Evolutionary conservation across 2,888 invertebrate genomes (phyloP).

Genomic region (Toxonevra muliebris): DNA sequence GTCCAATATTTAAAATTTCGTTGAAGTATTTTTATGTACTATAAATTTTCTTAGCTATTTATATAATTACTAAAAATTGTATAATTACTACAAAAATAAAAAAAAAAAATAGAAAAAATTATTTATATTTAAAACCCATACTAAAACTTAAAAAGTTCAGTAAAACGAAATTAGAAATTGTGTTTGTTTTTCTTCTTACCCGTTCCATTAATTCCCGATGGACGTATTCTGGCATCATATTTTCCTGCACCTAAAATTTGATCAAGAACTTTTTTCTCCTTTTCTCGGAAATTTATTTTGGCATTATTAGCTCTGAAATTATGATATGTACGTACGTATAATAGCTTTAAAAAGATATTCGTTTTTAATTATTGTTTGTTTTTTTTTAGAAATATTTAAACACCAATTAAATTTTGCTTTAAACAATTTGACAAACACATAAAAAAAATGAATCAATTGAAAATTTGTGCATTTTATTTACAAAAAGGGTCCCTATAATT

Average conservation of each 20-base stretch:
- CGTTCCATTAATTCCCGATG: conserved; percentile 93
- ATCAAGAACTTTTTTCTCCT: conserved; percentile 93
- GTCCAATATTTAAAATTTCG: too few species aligned
- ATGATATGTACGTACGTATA: conserved; percentile 63
- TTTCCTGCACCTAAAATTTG: conserved; percentile 89
- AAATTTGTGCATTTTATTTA: conserved; percentile 6
- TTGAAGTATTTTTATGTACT: background rate
- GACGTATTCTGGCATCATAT: conserved; percentile 92
- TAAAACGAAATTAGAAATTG: background rate
- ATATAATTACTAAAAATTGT: background rate
- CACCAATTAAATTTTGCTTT: conserved; percentile 24
- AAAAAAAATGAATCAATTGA: conserved; percentile 8
- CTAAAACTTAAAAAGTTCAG: background rate
- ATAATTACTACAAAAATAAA: background rate
- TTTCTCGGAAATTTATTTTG: conserved; percentile 91
- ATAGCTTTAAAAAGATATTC: conserved; percentile 46
- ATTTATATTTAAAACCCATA: background rate
- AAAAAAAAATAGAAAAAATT: too few species aligned
- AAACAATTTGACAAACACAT: conserved; percentile 13
- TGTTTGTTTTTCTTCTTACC: conserved; percentile 69
- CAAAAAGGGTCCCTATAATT: background rate
- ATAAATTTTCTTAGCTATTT: background rate
- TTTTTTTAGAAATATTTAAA: conserved; percentile 27
- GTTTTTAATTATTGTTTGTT: conserved; percentile 29
- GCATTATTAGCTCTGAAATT: conserved; percentile 77